Evolutionary conservation across 2,888 invertebrate species (phyloP), one percentile per base, ranked within the genome.

Genomic region (Ophonus ardosiacus): DNA sequence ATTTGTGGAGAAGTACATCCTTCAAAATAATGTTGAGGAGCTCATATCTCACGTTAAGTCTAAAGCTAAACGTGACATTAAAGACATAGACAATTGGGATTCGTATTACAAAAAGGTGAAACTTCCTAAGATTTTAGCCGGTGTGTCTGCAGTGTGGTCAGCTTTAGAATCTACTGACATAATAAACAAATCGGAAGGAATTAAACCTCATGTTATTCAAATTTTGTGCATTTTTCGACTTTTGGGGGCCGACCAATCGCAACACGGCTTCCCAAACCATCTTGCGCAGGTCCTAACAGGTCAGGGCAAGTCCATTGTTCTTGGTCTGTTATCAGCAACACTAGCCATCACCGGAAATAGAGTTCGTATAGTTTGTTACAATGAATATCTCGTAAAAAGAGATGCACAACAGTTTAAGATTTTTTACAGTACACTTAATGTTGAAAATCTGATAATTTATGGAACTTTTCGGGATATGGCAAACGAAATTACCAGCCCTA

Each of bases 391-490:
- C 24, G 81, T 68, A 8, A 15, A 65, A 10, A 15, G 81, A 24
- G 81, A 81, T 18, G 51, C 17, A 68, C 15, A 68, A 7, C 68
- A 81, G 8, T 81, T 81, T 51, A 10, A 81, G 21, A 10, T 3
- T 7, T 81, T 81, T 68, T 81, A 57, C 24, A 18, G 13, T 13
- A 10, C 1, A 24, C 51, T 81, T 40, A 43, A 51, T 18, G 51
- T 81, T 51, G 4, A 24, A 18, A 51, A 68, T 7, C 0, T 15
- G 15, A 81, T 81, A 10, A 81, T 3, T 6, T 81, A 81, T 68
- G 81, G 81, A n/a, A 81, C 81, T 7, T 81, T 81, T 81, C 68
- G 56, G 3, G 68, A 81, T 17, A 81, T 81, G 68, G 81, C 81
- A 13, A 51, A 68, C 10, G 81, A 81, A 68, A 24, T 81, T n/a